A percentile compares a stretch with the other conserved stretches of the same genome.
Conservation (phyloP, 1,140 invertebrate species). For the Drosophila miranda region DNA sequence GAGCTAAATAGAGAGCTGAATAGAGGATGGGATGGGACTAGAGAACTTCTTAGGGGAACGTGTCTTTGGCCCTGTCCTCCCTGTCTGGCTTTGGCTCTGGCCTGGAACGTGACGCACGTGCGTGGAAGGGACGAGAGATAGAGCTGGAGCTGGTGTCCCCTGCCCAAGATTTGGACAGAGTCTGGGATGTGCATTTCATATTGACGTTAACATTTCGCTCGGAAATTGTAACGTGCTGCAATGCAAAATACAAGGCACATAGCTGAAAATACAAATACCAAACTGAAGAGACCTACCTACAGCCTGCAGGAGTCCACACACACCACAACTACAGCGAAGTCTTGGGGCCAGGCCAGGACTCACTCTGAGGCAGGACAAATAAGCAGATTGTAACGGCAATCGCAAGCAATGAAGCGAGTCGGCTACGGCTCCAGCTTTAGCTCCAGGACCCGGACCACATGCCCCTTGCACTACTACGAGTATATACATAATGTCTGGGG, state of each 20-base stretch:
- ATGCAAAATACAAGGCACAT: conserved; percentile 43
- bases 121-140: conserved; percentile 22
- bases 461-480: conserved; percentile 4
- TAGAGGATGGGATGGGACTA: too few species aligned
- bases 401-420: conserved; percentile 66
- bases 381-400: conserved; percentile 71
- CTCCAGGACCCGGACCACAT: too few species aligned
- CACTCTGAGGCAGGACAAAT: conserved; percentile 43
- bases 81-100: conserved; percentile 18
- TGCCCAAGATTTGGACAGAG: conserved; percentile 1
- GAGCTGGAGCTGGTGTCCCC: too few species aligned
- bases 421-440: conserved; percentile 1
- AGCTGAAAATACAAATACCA: conserved; percentile 8
- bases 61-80: conserved; percentile 32
- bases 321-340: background rate
- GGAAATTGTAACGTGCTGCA: conserved; percentile 45
- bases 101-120: conserved; percentile 62
- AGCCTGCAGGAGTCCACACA: background rate
- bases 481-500: conserved; percentile 50
- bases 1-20: conserved; percentile 14
- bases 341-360: conserved; percentile 8
- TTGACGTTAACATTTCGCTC: conserved; percentile 68
- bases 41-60: conserved; percentile 32
- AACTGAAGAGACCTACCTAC: too few species aligned
- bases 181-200: conserved; percentile 55